Percentiles rank a stretch among this genome's conserved stretches.
Evolutionary conservation across 2,888 invertebrate genomes (phyloP).

Genomic region (Platerodrilus igneus): DNA sequence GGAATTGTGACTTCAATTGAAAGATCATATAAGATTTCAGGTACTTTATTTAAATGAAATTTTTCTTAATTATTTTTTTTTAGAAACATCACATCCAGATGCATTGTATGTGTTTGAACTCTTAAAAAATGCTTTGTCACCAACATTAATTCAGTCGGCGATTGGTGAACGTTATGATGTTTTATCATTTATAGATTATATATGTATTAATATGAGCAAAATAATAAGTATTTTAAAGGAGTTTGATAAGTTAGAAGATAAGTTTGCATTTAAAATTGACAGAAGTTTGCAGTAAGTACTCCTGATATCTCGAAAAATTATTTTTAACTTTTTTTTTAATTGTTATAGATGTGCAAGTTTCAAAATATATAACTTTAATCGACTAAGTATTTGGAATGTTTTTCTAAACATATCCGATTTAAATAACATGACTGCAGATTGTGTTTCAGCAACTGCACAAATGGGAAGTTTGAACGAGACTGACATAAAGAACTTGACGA

Average conservation of each 20-base stretch:
- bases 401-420: slow-evolving; percentile 18
- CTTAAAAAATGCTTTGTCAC: slow-evolving; percentile 14
- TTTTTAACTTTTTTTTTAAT: background rate
- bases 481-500: slow-evolving; percentile 13
- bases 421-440: slow-evolving; percentile 17
- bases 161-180: slow-evolving; percentile 23
- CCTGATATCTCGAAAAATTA: background rate
- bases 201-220: slow-evolving; percentile 21
- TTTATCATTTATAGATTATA: slow-evolving; percentile 26
- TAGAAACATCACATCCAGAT: slow-evolving; percentile 7
- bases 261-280: slow-evolving; percentile 19
- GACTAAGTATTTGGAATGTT: slow-evolving; percentile 13
- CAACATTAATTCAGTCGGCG: slow-evolving; percentile 15
- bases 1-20: slow-evolving; percentile 15
- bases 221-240: slow-evolving; percentile 17
- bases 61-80: background rate
- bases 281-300: slow-evolving; percentile 19
- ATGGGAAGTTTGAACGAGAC: slow-evolving; percentile 13
- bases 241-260: slow-evolving; percentile 7
- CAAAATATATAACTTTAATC: slow-evolving; percentile 5
- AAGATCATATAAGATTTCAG: slow-evolving; percentile 11
- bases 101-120: slow-evolving; percentile 12
- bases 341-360: slow-evolving; percentile 15
- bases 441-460: slow-evolving; percentile 10
- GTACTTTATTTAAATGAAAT: slow-evolving; percentile 7